Evolutionary conservation across 2,888 invertebrate genomes (phyloP).

Genomic region (Agrochola lychnidis): DNA sequence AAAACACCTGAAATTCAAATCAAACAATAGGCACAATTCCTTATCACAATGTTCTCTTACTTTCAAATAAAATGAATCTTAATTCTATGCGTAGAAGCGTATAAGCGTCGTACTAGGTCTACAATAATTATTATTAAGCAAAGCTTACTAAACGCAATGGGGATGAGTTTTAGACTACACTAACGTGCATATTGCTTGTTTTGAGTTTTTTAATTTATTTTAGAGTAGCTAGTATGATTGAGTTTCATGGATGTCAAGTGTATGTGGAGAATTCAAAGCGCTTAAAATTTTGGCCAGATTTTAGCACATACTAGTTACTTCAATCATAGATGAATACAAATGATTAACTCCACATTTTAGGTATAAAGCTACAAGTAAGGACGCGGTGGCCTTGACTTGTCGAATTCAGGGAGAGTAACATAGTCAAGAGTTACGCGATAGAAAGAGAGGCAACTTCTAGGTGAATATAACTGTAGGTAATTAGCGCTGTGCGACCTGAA

Average conservation of each 20-base stretch:
- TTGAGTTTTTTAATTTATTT: slow-evolving; percentile 64
- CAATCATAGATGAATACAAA: too few species aligned
- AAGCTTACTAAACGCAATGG: slow-evolving; percentile 69
- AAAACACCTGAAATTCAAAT: slow-evolving; percentile 79
- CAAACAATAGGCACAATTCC: slow-evolving; percentile 83
- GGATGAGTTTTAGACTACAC: slow-evolving; percentile 66
- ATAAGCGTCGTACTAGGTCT: slow-evolving; percentile 62
- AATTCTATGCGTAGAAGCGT: slow-evolving; percentile 65
- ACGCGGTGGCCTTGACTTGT: too few species aligned
- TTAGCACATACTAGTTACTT: background rate
- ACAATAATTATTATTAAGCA: slow-evolving; percentile 59
- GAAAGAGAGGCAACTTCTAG: too few species aligned
- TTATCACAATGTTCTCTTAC: slow-evolving; percentile 52
- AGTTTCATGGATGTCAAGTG: slow-evolving; percentile 33
- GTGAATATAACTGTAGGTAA: too few species aligned
- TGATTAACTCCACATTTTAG: too few species aligned
- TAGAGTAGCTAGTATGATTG: slow-evolving; percentile 23
- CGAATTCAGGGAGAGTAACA: too few species aligned
- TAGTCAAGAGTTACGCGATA: too few species aligned
- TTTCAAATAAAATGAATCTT: slow-evolving; percentile 55
- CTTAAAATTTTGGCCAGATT: background rate
- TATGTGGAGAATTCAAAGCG: background rate
- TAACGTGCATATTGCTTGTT: slow-evolving; percentile 88
- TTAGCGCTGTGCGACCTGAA: too few species aligned
- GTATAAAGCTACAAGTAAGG: too few species aligned